Evolutionary conservation across 2,888 invertebrate genomes (phyloP), one percentile per base, ranked within the genome.

Genomic region (Dryadula phaetusa): DNA sequence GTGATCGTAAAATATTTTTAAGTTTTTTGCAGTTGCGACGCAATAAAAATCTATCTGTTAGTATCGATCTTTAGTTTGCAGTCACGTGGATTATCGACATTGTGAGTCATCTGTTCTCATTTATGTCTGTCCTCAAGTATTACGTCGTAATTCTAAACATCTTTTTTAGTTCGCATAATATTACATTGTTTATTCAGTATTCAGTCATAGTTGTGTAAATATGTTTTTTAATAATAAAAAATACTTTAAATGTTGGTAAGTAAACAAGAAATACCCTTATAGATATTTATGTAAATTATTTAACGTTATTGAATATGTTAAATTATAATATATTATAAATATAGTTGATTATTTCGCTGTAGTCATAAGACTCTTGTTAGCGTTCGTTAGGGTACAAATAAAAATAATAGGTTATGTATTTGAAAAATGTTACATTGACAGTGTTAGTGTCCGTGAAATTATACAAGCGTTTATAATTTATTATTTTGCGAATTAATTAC

Each of bases 51-150:
- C 44, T 47, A 42, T 44, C 32, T 56, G 34, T 40, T 66, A 64
- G 68, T 64, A 53, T 77, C 79, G 75, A 76, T 76, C 78, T 79
- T 86, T 78, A 84, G 88, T 88, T 90, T 87, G 88, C 81, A 80
- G 81, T 87, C 87, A 86, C 85, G 86, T 86, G 86, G 76, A 70
- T 65, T 18, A 56, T 40, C 73, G 62, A 52, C 16, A 22, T 62
- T 71, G 77, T 88, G 88, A 88, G 76, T 88, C 88, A 86, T 75
- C 64, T 54, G 62, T 74, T 62, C 70, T 69, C 70, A 70, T 74
- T 72, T 71, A 66, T 72, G 75, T 75, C 69, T 72, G 73, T 74
- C 73, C 71, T 60, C 68, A 67, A 58, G 52, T 60, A 69, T 65
- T 72, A 69, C 72, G 70, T 69, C 46, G 63, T 62, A 67, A 47